Evolutionary conservation across 2,888 invertebrate genomes (phyloP), one percentile per base, ranked within the genome.

Genomic region (Perdita meconis): DNA sequence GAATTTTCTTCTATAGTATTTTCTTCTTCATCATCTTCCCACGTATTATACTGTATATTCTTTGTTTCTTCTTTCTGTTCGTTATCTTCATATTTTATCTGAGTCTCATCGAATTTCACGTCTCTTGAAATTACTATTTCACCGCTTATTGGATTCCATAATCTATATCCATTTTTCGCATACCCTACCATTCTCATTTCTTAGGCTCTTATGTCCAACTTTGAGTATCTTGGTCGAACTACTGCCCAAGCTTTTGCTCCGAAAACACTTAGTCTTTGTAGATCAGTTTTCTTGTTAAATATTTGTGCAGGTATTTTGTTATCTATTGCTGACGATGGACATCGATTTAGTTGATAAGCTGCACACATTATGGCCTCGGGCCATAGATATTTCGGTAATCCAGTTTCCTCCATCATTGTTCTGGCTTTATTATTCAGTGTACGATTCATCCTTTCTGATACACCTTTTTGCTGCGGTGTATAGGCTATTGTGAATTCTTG

Each of bases 321-420:
- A 3, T 47, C 10, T 10, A 47, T 47, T 24, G 47, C 47, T 19
- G 24, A 6, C 2, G 47, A 47, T 47, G 47, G 47, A 47, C 47
- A 47, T n/a, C 47, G 47, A 47, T 47, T 47, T 22, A 47, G 47
- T 10, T 47, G 47, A 22, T 47, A 47, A 2, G 47, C 47, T 47
- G 47, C 22, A 1, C 47, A 47, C 22, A 47, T 47, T 47, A 47
- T 47, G 10, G 22, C 47, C 22, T 47, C 47, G 3, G 22, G 10
- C 47, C 47, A 47, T 22, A 47, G 12, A 12, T 47, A 22, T 12
- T 2, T 47, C 22, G 47, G 22, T 22, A 47, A 13, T 6, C 47
- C 47, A n/a, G 19, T 47, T 22, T 47, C 47, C 1, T n/a, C 12
- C 47, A 24, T 47, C 47, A 47, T 47, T 8, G 47, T 47, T 22